Base-by-base conservation (phyloP, 2,888 invertebrate species). In the Stegana nigrithorax region DNA sequence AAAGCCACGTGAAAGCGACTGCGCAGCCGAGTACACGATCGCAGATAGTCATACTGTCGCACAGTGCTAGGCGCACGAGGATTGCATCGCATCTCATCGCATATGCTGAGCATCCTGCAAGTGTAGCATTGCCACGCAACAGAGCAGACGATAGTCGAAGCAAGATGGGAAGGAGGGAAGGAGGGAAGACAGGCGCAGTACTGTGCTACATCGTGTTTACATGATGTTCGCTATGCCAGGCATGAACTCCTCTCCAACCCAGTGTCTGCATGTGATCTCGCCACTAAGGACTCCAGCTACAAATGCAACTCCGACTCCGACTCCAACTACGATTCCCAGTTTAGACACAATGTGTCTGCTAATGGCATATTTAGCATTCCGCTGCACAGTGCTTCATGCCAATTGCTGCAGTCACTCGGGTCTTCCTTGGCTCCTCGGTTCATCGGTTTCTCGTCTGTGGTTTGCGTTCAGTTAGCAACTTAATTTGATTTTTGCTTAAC, bases 291-390 rank as follows among this genome's bases (percentile, higher is more conserved):
- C n/a, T n/a, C 26, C 27, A n/a, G 27, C n/a, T 21, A 47, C 19
- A 14, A 10, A 7, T 10, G 47, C 21, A 10, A 12, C n/a, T n/a
- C n/a, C n/a, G n/a, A n/a, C n/a, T n/a, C n/a, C n/a, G n/a, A n/a
- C n/a, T n/a, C n/a, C n/a, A n/a, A n/a, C 19, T 6, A n/a, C n/a
- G 7, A 4, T 25, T 25, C n/a, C 47, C 21, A n/a, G 21, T 25
- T 25, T 47, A n/a, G n/a, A n/a, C n/a, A 6, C 26, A 55, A 19
- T 36, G 53, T 55, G 19, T 29, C 63, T 65, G 71, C 76, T 77
- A 77, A 80, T 78, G 78, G 76, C 76, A 77, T 77, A 77, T 72
- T 78, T 80, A 67, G 76, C 78, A 77, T 77, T 80, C 78, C 78
- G 66, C 14, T 6, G 32, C 21, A 71, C 67, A 73, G 72, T 68